Conservation (phyloP, 2,888 invertebrate species). For the Chirona hameri region DNA sequence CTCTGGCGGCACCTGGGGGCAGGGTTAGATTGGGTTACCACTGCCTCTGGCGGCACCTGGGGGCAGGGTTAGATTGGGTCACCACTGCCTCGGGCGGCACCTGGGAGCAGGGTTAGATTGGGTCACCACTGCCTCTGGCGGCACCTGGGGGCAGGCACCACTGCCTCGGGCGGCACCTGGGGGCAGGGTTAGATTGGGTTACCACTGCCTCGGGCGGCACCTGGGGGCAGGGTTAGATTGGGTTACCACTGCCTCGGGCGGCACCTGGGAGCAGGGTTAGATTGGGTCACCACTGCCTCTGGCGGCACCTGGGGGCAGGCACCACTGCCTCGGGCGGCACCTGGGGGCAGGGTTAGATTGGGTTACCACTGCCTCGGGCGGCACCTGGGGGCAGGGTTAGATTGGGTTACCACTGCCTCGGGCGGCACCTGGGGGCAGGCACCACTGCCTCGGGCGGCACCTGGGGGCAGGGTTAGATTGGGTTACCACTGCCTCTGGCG, state of each 20-base stretch:
- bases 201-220: too few species aligned
- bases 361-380: too few species aligned
- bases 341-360: slow-evolving; percentile 48
- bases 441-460: slow-evolving; percentile 78
- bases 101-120: slow-evolving; percentile 48
- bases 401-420: too few species aligned
- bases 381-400: slow-evolving; percentile 60
- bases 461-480: slow-evolving; percentile 48
- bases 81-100: too few species aligned
- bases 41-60: too few species aligned
- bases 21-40: too few species aligned
- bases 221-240: slow-evolving; percentile 48
- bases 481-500: too few species aligned
- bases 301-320: slow-evolving; percentile 64
- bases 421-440: slow-evolving; percentile 64
- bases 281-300: too few species aligned
- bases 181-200: too few species aligned
- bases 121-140: too few species aligned
- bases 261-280: slow-evolving; percentile 60
- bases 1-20: slow-evolving; percentile 72
- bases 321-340: slow-evolving; percentile 78
- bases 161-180: slow-evolving; percentile 79
- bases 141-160: slow-evolving; percentile 64
- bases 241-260: too few species aligned
- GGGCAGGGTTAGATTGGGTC: too few species aligned